Evolutionary conservation across 2,797 vertebrate genomes (phyloP).

Genomic region (Euphonia xanthogaster): DNA sequence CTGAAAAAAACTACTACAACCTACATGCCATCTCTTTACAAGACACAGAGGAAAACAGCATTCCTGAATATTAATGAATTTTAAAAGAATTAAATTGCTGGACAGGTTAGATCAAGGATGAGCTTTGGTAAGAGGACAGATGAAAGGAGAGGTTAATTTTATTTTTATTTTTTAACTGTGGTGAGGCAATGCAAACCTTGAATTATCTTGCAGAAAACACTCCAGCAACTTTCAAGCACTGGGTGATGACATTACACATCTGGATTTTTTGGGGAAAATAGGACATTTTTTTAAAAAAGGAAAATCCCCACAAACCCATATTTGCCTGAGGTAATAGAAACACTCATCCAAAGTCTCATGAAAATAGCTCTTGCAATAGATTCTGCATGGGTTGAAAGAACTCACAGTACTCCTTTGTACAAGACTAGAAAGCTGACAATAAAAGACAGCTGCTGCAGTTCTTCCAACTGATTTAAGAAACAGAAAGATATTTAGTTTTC

Average conservation of each 20-base stretch:
- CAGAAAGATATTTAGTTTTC: not conserved
- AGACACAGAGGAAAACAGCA: not conserved
- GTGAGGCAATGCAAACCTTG: not conserved
- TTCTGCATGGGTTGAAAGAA: not conserved
- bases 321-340: slow-evolving; percentile 53
- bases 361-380: not conserved
- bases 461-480: slow-evolving; percentile 7
- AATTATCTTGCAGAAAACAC: not conserved
- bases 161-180: not conserved
- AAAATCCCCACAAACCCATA: not conserved
- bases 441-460: not conserved
- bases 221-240: not conserved
- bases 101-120: not conserved
- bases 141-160: not conserved
- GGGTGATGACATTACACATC: not conserved
- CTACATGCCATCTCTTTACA: not conserved
- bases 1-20: not conserved
- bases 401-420: not conserved
- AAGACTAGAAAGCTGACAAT: slow-evolving; percentile 3
- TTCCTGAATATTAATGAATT: not conserved
- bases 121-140: not conserved
- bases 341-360: not conserved
- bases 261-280: not conserved
- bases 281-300: not conserved
- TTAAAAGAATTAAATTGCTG: not conserved